phyloP scores from a whole-genome alignment of 1,140 invertebrate genomes.

The Papilio glaucus region DNA sequence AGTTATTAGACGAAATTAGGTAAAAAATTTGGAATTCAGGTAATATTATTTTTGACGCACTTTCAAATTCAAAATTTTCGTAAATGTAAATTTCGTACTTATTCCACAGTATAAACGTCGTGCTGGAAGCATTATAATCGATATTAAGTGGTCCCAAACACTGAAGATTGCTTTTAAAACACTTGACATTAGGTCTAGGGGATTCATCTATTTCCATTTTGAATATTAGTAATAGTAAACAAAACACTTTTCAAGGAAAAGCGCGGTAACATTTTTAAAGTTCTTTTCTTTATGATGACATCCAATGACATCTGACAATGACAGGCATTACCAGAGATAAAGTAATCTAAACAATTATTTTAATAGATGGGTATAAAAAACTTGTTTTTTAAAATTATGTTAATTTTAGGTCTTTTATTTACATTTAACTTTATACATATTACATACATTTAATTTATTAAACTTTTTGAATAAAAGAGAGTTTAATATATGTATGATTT shows the following conservation, averaged over 20 bases:
- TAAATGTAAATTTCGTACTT: constrained; percentile 70
- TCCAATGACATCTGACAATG: too few relatives aligned
- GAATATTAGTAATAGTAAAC: background rate
- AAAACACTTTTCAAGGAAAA: background rate
- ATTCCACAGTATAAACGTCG: constrained; percentile 61
- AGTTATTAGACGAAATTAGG: constrained; percentile 53
- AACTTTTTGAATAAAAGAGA: too few relatives aligned
- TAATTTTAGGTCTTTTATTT: too few relatives aligned
- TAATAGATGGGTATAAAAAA: too few relatives aligned
- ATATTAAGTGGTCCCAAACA: constrained; percentile 56
- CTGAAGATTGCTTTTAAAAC: constrained; percentile 49
- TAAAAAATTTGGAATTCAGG: constrained; percentile 57
- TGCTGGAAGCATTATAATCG: constrained; percentile 48
- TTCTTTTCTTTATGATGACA: background rate
- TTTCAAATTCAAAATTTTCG: constrained; percentile 53
- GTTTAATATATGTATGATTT: too few relatives aligned
- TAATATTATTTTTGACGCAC: constrained; percentile 43
- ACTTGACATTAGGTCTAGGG: constrained; percentile 36
- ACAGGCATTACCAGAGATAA: too few relatives aligned
- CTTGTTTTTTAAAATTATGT: too few relatives aligned
- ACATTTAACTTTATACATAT: too few relatives aligned
- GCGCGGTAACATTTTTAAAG: constrained; percentile 23
- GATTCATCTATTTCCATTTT: constrained; percentile 43
- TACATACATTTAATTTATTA: too few relatives aligned
- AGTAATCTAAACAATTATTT: too few relatives aligned